Percentiles rank a stretch among this genome's conserved stretches.
phyloP scores from a whole-genome alignment of 37 sponge, comb jelly and placozoan species.

The Hexactinellida sp. region DNA sequence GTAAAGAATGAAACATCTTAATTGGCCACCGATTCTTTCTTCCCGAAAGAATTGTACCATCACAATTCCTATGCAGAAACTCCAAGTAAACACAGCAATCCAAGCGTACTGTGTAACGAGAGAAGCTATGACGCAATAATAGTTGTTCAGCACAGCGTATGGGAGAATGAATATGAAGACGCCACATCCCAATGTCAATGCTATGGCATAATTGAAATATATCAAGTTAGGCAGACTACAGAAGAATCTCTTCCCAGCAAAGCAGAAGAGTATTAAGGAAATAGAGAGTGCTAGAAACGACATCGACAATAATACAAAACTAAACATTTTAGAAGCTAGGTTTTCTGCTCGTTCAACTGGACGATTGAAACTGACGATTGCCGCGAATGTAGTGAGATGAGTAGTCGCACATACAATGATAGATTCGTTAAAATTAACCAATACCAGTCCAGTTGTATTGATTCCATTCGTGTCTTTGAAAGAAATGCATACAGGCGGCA shows the following conservation, averaged over 20 bases:
- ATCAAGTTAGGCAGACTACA: background rate
- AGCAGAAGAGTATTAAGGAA: background rate
- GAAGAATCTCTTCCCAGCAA: background rate
- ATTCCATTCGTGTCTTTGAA: background rate
- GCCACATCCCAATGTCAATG: background rate
- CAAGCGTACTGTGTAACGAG: background rate
- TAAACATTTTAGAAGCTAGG: background rate
- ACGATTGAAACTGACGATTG: background rate
- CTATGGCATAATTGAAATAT: background rate
- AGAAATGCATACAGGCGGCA: background rate
- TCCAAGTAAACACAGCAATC: constrained; percentile 7
- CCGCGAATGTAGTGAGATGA: background rate
- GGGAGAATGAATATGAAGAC: background rate
- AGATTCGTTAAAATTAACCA: background rate
- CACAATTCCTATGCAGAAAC: background rate
- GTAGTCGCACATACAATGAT: background rate
- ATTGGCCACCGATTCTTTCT: background rate
- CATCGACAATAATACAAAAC: background rate
- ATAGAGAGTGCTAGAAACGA: background rate
- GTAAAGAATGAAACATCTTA: background rate
- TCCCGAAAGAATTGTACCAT: background rate
- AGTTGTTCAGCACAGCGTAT: background rate
- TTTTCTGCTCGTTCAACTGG: background rate
- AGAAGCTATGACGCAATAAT: background rate
- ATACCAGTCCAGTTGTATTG: background rate